These are phyloP conservation scores for Nipponia nippon DNA, from an alignment of 2,113 vertebrate species.

Conservation along the genomic window DNA sequence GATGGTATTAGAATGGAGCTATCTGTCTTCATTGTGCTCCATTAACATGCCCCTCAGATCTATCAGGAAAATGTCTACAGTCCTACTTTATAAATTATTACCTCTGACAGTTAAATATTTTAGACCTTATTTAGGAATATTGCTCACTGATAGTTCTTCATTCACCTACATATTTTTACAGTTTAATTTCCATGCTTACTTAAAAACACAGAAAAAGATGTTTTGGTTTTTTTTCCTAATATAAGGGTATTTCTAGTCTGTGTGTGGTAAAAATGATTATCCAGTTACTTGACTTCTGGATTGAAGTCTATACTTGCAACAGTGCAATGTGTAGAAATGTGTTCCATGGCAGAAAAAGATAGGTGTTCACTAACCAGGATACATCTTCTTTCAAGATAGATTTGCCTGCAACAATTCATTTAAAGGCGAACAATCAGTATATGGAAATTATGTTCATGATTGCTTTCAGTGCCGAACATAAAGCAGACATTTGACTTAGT, in stretches of 20 bases:
- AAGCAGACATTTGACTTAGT: neutral
- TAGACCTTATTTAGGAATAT: conserved; percentile 65
- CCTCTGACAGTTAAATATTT: conserved; percentile 67
- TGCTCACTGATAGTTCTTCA: conserved; percentile 9
- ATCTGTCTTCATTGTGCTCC: conserved; percentile 78
- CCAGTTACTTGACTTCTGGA: neutral
- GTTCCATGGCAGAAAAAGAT: neutral
- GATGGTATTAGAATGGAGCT: conserved; percentile 63
- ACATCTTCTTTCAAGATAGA: neutral
- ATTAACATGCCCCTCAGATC: conserved; percentile 76
- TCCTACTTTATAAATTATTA: conserved; percentile 71
- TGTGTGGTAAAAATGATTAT: neutral
- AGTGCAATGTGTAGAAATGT: neutral
- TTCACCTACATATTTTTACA: neutral
- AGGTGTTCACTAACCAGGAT: neutral
- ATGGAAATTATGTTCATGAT: neutral
- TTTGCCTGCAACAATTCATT: neutral
- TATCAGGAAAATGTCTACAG: conserved; percentile 66
- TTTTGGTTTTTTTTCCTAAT: neutral
- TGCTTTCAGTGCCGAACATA: neutral
- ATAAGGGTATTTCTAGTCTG: neutral
- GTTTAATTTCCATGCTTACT: neutral
- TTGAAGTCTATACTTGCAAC: neutral
- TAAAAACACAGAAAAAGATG: neutral
- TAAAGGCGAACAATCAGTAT: neutral